Base-by-base conservation (phyloP, 2,888 invertebrate genomes). In the Drosophila affinis region DNA sequence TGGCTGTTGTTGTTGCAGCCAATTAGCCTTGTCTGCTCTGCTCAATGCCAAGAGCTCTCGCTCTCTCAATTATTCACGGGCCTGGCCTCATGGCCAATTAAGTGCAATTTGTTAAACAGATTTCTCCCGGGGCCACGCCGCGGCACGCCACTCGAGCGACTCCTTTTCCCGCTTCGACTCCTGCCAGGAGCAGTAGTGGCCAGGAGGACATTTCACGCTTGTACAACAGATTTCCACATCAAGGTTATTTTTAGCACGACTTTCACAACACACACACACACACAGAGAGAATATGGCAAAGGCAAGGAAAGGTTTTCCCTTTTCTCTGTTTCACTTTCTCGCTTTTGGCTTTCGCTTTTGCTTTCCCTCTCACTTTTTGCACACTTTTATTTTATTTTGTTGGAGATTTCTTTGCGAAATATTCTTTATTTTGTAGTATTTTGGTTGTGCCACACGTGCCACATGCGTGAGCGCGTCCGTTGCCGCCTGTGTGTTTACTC, bases 401-500 rank as follows among this genome's bases (percentile, higher is more conserved):
- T 55, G 34, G 32, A 9, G n/a, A 21, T 62, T 48, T 34, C 32
- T 58, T 47, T 27, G 1, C 18, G 24, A 5, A 32, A 29, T 53
- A 55, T 58, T 55, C 18, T 48, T 44, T 24, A 34, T 56, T 57
- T 61, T 55, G 24, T n/a, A 39, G 59, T 49, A 44, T 63, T 56
- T 65, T 51, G 12, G 27, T 44, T 56, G 69, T 72, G 58, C 72
- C 77, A 70, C 65, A 76, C 60, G 72, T 65, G 64, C 78, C 76
- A 60, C 57, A 49, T 29, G 48, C 48, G 56, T 63, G 45, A 68
- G 62, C 62, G 74, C 52, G 62, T 67, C 76, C 74, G 78, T 76
- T 75, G 63, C 70, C 76, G 77, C 79, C 39, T 12, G 34, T n/a
- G 39, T 75, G 89, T 91, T 91, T 88, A 81, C 77, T 87, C 86